Percentiles rank a stretch among this genome's conserved stretches.
phyloP scores from a whole-genome alignment of 2,797 vertebrate genomes.

The Lacerta bilineata region DNA sequence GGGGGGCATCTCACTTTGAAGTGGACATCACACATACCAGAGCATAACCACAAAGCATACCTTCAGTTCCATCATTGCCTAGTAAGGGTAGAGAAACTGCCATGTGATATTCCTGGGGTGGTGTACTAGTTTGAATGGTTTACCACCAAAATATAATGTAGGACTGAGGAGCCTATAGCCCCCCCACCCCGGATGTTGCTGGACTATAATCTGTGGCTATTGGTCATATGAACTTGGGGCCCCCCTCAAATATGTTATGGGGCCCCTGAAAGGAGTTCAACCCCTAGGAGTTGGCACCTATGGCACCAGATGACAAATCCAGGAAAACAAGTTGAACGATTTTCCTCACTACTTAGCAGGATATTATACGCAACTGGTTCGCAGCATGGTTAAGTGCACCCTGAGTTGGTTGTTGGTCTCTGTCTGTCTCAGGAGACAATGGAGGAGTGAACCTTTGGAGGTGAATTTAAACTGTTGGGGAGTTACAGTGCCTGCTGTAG shows the following conservation, averaged over 20 bases:
- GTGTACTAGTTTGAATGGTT: not conserved
- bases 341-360: not conserved
- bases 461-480: no score
- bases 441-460: no score
- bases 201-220: no score
- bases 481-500: no score
- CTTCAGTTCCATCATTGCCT: not conserved
- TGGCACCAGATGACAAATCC: not conserved
- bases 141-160: not conserved
- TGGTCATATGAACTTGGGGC: no score
- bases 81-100: not conserved
- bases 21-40: not conserved
- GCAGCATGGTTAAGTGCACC: not conserved
- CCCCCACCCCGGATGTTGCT: no score
- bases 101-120: not conserved
- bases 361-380: not conserved
- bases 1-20: not conserved
- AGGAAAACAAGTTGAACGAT: not conserved
- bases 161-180: no score
- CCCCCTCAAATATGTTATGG: no score
- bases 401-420: not conserved
- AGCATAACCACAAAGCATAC: not conserved
- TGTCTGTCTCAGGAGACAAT: no score
- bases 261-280: no score
- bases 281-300: no score